Conservation (phyloP, 2,113 vertebrate genomes). For the Isurus oxyrinchus region DNA sequence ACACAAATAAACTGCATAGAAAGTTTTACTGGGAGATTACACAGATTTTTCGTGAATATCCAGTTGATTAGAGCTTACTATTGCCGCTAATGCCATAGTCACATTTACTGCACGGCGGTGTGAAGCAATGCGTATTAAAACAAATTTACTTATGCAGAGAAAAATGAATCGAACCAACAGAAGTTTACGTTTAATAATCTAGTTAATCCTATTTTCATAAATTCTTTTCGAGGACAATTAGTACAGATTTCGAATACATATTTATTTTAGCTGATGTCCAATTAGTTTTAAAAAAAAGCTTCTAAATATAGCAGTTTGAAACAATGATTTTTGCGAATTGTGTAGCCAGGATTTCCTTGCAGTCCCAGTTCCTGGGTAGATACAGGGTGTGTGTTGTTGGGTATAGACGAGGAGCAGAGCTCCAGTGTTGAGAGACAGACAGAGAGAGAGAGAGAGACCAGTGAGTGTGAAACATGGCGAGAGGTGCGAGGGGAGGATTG, state of each 20-base stretch:
- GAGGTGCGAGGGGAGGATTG: conserved; percentile 45
- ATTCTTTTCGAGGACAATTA: not conserved
- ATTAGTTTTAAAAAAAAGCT: not conserved
- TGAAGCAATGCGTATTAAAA: not conserved
- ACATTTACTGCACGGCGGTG: not conserved
- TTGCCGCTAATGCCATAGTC: not conserved
- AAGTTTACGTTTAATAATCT: not conserved
- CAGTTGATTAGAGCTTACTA: not conserved
- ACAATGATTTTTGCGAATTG: not conserved
- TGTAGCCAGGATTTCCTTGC: conserved; percentile 29
- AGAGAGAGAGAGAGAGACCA: conserved; percentile 10
- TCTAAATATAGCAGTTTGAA: conserved; percentile 10
- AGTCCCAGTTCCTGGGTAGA: conserved; percentile 17
- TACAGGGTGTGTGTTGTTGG: not conserved
- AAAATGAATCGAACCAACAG: not conserved
- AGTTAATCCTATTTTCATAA: not conserved
- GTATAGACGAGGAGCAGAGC: not conserved
- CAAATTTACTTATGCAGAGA: not conserved
- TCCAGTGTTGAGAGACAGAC: not conserved
- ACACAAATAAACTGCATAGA: not conserved
- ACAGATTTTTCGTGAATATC: not conserved
- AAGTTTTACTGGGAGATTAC: not conserved
- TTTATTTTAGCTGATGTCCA: not conserved
- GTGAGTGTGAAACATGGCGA: conserved; percentile 53
- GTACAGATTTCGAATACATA: not conserved